These are phyloP conservation scores for Lasioglossum zephyrum DNA, from an alignment of 2,888 invertebrate genomes.

Conservation along the genomic window DNA sequence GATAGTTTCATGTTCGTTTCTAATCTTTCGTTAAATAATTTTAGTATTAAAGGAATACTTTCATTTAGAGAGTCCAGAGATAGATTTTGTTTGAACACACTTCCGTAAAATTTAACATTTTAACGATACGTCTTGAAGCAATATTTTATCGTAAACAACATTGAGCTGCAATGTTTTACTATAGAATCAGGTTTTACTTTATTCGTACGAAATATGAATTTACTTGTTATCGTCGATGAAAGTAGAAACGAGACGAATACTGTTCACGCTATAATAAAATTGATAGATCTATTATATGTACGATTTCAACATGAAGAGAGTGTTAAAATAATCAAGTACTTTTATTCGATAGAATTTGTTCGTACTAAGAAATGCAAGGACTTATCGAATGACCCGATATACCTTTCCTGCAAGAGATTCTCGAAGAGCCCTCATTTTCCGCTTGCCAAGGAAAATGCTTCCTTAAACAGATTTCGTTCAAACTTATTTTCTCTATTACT, in stretches of 20 bases:
- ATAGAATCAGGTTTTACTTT: background rate
- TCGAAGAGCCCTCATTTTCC: background rate
- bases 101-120: background rate
- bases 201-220: background rate
- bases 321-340: background rate
- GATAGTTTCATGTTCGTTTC: conserved; percentile 19
- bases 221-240: background rate
- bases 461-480: background rate
- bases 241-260: background rate
- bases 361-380: background rate
- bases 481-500: conserved; percentile 37
- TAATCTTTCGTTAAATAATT: conserved; percentile 10
- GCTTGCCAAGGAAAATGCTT: background rate
- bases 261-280: background rate
- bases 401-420: conserved; percentile 11
- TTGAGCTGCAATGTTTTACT: background rate
- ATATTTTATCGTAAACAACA: background rate
- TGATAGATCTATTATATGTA: background rate
- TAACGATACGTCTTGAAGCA: background rate
- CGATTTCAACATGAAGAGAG: background rate
- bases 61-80: background rate
- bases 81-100: background rate
- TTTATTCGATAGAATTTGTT: background rate
- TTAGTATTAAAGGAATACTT: conserved; percentile 17
- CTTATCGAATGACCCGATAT: background rate